Evolutionary conservation across 1,140 invertebrate genomes (phyloP).

Genomic region (Chelonus insularis): DNA sequence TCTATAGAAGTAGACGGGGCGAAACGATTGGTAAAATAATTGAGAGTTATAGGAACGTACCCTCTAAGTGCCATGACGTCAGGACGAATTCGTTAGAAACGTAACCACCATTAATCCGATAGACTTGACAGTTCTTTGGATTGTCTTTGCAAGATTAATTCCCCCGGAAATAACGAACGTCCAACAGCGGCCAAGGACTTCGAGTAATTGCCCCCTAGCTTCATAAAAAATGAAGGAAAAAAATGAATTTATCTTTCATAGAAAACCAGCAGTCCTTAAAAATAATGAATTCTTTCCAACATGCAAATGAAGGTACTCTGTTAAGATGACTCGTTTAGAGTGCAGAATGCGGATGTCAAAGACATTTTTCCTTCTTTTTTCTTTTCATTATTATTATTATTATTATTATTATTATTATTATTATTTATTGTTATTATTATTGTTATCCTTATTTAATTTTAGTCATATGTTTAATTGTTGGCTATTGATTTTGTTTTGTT

Average conservation of each 20-base stretch:
- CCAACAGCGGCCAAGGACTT: not conserved
- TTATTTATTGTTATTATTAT: no score
- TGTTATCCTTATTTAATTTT: no score
- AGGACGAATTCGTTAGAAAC: constrained; percentile 33
- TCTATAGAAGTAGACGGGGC: not conserved
- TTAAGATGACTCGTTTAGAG: constrained; percentile 9
- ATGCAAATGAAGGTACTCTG: constrained; percentile 12
- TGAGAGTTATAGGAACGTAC: not conserved
- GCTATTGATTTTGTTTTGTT: no score
- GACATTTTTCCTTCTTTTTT: constrained; percentile 2
- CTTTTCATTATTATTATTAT: not conserved
- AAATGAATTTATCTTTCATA: not conserved
- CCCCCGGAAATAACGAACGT: constrained; percentile 34
- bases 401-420: no score
- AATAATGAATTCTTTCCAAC: constrained; percentile 24
- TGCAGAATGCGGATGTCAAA: not conserved
- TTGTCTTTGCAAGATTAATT: constrained; percentile 32
- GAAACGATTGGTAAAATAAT: not conserved
- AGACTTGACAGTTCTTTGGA: constrained; percentile 32
- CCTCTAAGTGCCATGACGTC: constrained; percentile 25
- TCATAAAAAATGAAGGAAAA: not conserved
- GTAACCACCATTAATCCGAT: constrained; percentile 36
- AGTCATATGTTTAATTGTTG: no score
- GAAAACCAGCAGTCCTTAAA: constrained; percentile 23
- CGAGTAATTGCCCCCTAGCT: constrained; percentile 20